Evolutionary conservation across 2,113 vertebrate species (phyloP).

Genomic region (Numenius arquata): DNA sequence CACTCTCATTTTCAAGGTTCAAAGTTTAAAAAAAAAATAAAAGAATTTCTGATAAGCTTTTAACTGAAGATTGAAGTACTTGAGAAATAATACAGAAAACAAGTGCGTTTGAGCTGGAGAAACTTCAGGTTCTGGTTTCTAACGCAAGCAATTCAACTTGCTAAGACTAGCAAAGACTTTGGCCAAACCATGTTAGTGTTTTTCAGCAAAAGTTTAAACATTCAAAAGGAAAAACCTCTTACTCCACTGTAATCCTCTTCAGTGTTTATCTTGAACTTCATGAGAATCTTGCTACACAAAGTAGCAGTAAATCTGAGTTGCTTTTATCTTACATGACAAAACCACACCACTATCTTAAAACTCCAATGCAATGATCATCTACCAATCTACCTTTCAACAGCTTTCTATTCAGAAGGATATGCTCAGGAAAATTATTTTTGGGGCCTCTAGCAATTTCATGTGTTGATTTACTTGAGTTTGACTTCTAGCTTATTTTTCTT

Average conservation of each 20-base stretch:
- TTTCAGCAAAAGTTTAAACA: neutral
- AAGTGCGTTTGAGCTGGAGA: neutral
- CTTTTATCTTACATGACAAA: neutral
- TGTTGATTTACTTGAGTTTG: conserved; percentile 32
- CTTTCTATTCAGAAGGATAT: neutral
- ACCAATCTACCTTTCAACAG: conserved; percentile 16
- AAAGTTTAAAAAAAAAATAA: neutral
- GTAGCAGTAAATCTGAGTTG: neutral
- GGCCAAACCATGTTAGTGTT: neutral
- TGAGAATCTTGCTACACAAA: neutral
- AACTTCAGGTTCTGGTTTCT: neutral
- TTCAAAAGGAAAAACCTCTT: neutral
- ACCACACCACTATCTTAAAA: neutral
- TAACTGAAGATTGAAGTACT: neutral
- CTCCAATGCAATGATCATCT: neutral
- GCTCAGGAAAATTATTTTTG: neutral
- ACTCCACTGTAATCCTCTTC: neutral
- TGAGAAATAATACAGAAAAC: neutral
- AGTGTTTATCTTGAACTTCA: neutral
- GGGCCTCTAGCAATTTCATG: neutral
- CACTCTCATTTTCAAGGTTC: neutral
- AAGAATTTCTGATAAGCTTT: neutral
- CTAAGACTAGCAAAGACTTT: neutral
- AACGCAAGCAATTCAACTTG: neutral
- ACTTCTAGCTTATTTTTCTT: conserved; percentile 35